Evolutionary conservation across 2,888 invertebrate genomes (phyloP).

Genomic region (Lathronympha strigana): DNA sequence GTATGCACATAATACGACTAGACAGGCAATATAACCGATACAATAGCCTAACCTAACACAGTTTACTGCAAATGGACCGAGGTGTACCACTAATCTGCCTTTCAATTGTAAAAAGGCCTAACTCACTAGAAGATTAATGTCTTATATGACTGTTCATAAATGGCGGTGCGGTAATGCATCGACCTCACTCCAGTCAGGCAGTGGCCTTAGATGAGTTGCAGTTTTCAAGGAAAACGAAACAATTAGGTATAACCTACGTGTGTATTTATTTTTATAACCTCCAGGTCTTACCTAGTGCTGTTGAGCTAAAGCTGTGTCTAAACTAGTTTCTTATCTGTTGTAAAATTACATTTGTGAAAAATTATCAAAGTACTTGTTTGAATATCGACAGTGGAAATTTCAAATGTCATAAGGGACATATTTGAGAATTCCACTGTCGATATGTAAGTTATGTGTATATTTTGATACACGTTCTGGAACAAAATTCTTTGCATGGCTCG

Average conservation of each 20-base stretch:
- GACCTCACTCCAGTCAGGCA: slow-evolving; percentile 25
- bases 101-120: not conserved
- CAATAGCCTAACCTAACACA: slow-evolving; percentile 5
- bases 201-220: slow-evolving; percentile 4
- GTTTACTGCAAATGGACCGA: slow-evolving; percentile 12
- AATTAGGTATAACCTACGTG: not conserved
- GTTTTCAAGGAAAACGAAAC: not conserved
- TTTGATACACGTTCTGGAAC: no score
- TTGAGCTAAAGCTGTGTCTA: not conserved
- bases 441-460: no score
- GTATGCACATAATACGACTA: not conserved
- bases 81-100: slow-evolving; percentile 5
- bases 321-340: no score
- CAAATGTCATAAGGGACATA: no score
- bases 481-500: no score
- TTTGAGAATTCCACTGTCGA: no score
- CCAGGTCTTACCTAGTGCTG: not conserved
- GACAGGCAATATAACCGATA: not conserved
- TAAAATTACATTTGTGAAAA: no score
- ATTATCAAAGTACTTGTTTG: no score
- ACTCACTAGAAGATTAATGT: not conserved
- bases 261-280: not conserved
- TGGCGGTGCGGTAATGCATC: not conserved
- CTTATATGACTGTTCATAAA: not conserved
- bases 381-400: no score